phyloP scores from a whole-genome alignment of 2,797 vertebrate species.

The Brotula barbata region DNA sequence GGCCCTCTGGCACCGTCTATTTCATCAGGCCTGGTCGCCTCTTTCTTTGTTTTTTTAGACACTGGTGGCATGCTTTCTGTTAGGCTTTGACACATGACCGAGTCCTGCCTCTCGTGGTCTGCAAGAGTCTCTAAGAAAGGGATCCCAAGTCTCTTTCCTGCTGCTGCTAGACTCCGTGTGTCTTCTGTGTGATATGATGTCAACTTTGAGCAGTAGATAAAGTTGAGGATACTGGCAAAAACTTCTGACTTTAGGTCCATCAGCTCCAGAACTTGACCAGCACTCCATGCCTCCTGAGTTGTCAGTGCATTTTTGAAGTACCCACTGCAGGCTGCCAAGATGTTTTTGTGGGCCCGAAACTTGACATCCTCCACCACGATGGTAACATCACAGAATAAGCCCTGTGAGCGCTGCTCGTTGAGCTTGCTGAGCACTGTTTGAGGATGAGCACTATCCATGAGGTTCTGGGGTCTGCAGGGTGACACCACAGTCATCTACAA shows the following conservation, averaged over 20 bases:
- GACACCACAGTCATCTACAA: constrained; percentile 91
- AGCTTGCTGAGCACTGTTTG: constrained; percentile 89
- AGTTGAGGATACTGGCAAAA: constrained; percentile 96
- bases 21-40: constrained; percentile 84
- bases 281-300: constrained; percentile 84
- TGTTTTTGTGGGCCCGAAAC: constrained; percentile 96
- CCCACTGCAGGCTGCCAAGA: constrained; percentile 94
- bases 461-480: constrained; percentile 82
- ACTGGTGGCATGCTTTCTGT: constrained; percentile 58
- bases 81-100: constrained; percentile 27
- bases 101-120: constrained; percentile 72
- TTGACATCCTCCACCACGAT: constrained; percentile 99
- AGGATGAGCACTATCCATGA: constrained; percentile 92
- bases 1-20: constrained; percentile 86
- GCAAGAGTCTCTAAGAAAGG: constrained; percentile 93
- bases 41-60: constrained; percentile 80
- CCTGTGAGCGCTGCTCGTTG: constrained; percentile 93
- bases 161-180: constrained; percentile 85
- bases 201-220: constrained; percentile 96
- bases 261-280: constrained; percentile 92
- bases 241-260: constrained; percentile 96
- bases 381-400: constrained; percentile 95
- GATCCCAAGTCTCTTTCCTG: constrained; percentile 95
- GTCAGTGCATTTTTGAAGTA: constrained; percentile 95
- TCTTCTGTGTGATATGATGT: constrained; percentile 83